These are phyloP conservation scores for Temnothorax unifasciatus DNA, from an alignment of 2,888 invertebrate genomes.

Conservation along the genomic window DNA sequence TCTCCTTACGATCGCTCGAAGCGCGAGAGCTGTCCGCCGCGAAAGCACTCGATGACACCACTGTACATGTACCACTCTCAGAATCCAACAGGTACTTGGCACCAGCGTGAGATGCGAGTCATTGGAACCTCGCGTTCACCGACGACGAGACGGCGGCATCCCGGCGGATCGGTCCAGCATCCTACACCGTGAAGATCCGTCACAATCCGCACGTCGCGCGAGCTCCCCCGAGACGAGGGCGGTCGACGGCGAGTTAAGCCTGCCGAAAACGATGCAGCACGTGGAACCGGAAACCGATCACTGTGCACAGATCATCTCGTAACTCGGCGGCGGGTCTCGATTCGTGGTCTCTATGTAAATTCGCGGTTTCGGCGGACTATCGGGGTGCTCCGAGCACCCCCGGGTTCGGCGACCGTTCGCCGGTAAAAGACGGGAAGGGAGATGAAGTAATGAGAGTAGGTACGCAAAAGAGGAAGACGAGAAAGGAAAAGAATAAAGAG, in stretches of 20 bases:
- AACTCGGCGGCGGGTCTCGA: slow-evolving; percentile 44
- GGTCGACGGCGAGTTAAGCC: neutral
- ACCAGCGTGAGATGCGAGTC: slow-evolving; percentile 21
- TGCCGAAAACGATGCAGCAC: slow-evolving; percentile 18
- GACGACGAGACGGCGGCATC: neutral
- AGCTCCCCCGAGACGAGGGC: neutral
- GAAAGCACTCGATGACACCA: slow-evolving; percentile 52
- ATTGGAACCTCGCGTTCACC: neutral
- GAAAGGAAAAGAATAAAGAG: slow-evolving; percentile 44
- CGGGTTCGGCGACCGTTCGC: slow-evolving; percentile 20
- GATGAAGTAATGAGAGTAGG: slow-evolving; percentile 28
- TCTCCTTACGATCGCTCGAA: slow-evolving; percentile 51
- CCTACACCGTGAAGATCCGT: slow-evolving; percentile 7
- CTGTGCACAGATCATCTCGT: slow-evolving; percentile 47
- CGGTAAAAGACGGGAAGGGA: slow-evolving; percentile 31
- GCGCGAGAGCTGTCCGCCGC: slow-evolving; percentile 60
- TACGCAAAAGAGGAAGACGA: neutral
- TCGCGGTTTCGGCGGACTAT: slow-evolving; percentile 38
- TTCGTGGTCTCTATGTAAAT: slow-evolving; percentile 43
- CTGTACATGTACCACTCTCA: slow-evolving; percentile 46
- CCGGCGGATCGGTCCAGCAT: neutral
- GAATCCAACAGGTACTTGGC: slow-evolving; percentile 49
- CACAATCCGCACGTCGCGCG: slow-evolving; percentile 8
- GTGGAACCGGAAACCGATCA: slow-evolving; percentile 27
- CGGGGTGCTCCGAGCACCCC: slow-evolving; percentile 23